Percentiles rank a stretch among this genome's conserved stretches.
These are phyloP conservation scores for Camelus bactrianus DNA, from an alignment of 2,113 vertebrate genomes.

Conservation along the genomic window DNA sequence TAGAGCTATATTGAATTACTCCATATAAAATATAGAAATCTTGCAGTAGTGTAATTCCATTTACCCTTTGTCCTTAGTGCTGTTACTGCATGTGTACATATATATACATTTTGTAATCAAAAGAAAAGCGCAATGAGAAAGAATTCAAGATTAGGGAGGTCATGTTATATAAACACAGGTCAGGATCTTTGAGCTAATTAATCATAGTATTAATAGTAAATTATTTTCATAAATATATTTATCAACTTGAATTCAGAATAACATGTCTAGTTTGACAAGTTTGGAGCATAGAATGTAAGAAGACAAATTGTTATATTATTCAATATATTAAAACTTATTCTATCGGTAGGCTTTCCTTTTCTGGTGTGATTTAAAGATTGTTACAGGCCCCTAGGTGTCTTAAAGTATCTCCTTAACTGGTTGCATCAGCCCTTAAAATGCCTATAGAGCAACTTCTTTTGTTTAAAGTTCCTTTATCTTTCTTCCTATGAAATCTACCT, in stretches of 20 bases:
- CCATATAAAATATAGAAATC: not conserved
- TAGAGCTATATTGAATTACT: not conserved
- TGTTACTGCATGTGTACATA: not conserved
- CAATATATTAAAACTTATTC: not conserved
- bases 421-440: not conserved
- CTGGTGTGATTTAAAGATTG: not conserved
- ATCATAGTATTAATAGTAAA: conserved; percentile 11
- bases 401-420: not conserved
- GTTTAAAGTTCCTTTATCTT: not conserved
- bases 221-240: conserved; percentile 19
- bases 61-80: not conserved
- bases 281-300: not conserved
- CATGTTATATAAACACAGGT: not conserved
- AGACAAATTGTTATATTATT: conserved; percentile 7
- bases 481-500: not conserved
- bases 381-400: not conserved
- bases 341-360: not conserved
- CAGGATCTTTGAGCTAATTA: not conserved
- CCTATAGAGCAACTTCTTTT: not conserved
- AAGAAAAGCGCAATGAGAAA: not conserved
- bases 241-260: conserved; percentile 20
- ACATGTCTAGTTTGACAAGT: not conserved
- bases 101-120: not conserved
- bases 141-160: not conserved
- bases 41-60: not conserved